Conservation (phyloP, 1,140 invertebrate species). For the Dendroctonus ponderosae region DNA sequence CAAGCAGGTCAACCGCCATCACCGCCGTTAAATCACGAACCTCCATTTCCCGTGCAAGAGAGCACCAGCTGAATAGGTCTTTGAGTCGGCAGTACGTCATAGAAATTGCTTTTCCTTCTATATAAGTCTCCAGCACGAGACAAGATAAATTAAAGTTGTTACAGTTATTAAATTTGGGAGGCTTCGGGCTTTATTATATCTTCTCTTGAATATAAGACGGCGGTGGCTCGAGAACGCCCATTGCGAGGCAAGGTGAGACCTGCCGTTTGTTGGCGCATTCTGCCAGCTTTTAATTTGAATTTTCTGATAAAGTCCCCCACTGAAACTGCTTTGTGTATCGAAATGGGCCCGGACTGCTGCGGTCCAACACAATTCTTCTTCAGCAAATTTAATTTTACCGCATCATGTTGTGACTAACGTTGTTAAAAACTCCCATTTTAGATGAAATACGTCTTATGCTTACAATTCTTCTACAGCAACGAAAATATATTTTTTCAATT, state of each 20-base stretch:
- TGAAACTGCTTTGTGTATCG: neutral
- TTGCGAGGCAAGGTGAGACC: constrained; percentile 2
- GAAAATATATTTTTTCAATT: too few relatives aligned
- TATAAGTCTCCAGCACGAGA: constrained; percentile 24
- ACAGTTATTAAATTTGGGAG: constrained; percentile 34
- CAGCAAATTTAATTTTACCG: too few relatives aligned
- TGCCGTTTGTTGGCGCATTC: neutral
- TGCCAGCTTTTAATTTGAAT: constrained; percentile 10
- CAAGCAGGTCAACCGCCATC: too few relatives aligned
- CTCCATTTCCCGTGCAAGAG: constrained; percentile 8
- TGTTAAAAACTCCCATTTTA: too few relatives aligned
- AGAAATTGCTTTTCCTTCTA: constrained; percentile 33
- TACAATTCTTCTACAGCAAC: too few relatives aligned
- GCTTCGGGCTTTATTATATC: constrained; percentile 33
- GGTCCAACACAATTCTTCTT: too few relatives aligned
- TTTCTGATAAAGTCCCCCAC: constrained; percentile 3
- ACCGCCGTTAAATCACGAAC: constrained; percentile 14
- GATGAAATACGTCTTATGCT: too few relatives aligned
- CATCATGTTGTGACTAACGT: too few relatives aligned
- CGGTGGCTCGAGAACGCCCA: neutral
- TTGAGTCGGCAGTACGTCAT: constrained; percentile 24
- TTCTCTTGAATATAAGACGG: constrained; percentile 8
- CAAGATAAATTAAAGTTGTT: constrained; percentile 37
- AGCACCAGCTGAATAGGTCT: constrained; percentile 18
- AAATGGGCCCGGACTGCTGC: too few relatives aligned